Base-by-base conservation (phyloP, 2,888 invertebrate species). In the Torymus texanus region DNA sequence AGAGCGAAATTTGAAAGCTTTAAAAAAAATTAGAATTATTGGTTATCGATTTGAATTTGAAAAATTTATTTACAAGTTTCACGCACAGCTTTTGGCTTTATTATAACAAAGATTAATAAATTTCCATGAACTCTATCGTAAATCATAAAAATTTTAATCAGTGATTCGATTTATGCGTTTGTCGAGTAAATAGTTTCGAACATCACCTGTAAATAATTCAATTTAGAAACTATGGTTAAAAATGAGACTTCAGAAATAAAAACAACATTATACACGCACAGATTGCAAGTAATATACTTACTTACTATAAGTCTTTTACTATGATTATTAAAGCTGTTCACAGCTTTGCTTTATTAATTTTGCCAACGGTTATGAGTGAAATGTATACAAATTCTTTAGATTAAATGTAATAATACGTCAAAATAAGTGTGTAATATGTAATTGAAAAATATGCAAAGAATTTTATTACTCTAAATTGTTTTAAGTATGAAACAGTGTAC, bases 141-240 rank as follows among this genome's bases (percentile, higher is more conserved):
- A 41, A 41, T 41, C 8, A 53, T 66, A 11, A 63, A 63, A 14
- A 10, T 14, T 41, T 2, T 63, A 63, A 41, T 63, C 63, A 63
- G 63, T 50, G 63, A 63, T 29, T 63, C 3, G 1, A 63, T 16
- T 41, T 41, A 16, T 12, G 84, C 84, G 85, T 85, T 82, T 85
- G 83, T 85, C 84, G 86, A 82, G 82, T 80, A 85, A 85, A 81
- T 82, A 81, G 65, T 79, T 84, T 82, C 82, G 83, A 83, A 83
- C 82, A 81, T 85, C 82, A 83, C 84, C 84, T 88, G 88, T 88
- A 88, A 86, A 88, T 88, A 88, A 82, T 85, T 85, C 82, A 83
- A 83, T 84, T 84, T 85, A 86, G 82, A 85, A 82, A 85, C 74
- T 81, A 84, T 83, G 74, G 78, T 80, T 82, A 61, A 79, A 72